phyloP scores from a whole-genome alignment of 2,797 vertebrate genomes.

The Chelonia mydas region DNA sequence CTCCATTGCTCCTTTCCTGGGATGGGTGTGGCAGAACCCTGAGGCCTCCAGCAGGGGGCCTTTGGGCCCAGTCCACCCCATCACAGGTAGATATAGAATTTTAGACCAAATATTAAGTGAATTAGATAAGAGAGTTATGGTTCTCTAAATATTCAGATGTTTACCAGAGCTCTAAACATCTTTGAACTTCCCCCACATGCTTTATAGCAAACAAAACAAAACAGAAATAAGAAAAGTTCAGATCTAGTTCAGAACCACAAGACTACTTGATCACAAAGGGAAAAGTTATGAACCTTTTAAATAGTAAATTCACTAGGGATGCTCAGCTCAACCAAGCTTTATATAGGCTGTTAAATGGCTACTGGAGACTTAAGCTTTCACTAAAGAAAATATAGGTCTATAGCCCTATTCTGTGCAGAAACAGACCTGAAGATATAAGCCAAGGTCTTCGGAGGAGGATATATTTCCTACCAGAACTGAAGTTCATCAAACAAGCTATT shows the following conservation, averaged over 20 bases:
- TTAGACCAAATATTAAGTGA: background rate
- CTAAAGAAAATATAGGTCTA: background rate
- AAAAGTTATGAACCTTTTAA: background rate
- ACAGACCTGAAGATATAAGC: accelerated
- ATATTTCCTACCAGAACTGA: background rate
- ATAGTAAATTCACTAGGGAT: background rate
- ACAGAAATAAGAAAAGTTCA: background rate
- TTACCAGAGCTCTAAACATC: background rate
- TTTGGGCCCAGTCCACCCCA: no score
- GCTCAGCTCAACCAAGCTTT: background rate
- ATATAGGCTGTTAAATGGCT: background rate
- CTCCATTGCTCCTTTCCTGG: no score
- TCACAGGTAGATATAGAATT: background rate
- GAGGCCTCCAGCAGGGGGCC: no score
- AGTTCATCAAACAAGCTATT: background rate
- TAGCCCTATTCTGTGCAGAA: background rate
- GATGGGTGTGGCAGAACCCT: no score
- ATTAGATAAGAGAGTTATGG: background rate
- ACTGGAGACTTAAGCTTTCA: background rate
- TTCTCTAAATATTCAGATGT: background rate
- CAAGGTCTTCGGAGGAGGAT: background rate
- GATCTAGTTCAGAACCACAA: background rate
- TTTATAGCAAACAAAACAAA: background rate
- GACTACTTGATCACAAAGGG: background rate
- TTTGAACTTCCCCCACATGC: background rate